A percentile compares a stretch with the other conserved stretches of the same genome.
phyloP scores from a whole-genome alignment of 2,888 invertebrate species.

The Xestobium rufovillosum region DNA sequence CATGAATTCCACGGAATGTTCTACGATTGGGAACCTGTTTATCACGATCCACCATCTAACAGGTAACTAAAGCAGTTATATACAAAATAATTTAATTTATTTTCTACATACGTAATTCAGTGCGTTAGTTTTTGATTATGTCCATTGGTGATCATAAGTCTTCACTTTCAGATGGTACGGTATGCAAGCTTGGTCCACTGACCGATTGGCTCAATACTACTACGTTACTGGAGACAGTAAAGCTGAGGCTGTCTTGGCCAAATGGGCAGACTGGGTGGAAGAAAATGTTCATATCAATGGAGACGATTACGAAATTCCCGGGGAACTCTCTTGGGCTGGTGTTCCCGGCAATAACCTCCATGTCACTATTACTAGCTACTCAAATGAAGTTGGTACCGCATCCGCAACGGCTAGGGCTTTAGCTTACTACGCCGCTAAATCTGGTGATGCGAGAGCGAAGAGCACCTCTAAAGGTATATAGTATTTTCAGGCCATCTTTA shows the following conservation, averaged over 20 bases:
- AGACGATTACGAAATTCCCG: conserved; percentile 22
- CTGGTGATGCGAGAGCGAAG: conserved; percentile 22
- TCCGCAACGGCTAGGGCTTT: conserved; percentile 26
- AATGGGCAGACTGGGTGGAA: conserved; percentile 26
- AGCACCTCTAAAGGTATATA: conserved; percentile 22
- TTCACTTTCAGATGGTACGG: conserved; percentile 29
- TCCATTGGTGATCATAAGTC: too few relatives aligned
- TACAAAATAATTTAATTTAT: too few relatives aligned
- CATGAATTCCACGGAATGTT: conserved; percentile 27
- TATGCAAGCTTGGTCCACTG: conserved; percentile 28
- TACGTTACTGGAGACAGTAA: conserved; percentile 24
- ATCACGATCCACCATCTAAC: conserved; percentile 29
- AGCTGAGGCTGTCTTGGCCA: conserved; percentile 23
- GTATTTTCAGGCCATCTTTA: too few relatives aligned
- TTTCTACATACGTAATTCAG: too few relatives aligned
- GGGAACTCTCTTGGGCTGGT: conserved; percentile 23
- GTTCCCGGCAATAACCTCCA: conserved; percentile 25
- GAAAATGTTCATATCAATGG: conserved; percentile 19
- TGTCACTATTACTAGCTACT: conserved; percentile 20
- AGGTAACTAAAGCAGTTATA: too few relatives aligned
- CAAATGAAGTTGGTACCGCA: conserved; percentile 26
- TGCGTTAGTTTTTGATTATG: too few relatives aligned
- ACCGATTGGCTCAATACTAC: conserved; percentile 27
- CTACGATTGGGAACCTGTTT: conserved; percentile 29
- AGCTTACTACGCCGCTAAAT: conserved; percentile 27